Conservation (phyloP, 2,113 vertebrate genomes). For the Plestiodon gilberti region DNA sequence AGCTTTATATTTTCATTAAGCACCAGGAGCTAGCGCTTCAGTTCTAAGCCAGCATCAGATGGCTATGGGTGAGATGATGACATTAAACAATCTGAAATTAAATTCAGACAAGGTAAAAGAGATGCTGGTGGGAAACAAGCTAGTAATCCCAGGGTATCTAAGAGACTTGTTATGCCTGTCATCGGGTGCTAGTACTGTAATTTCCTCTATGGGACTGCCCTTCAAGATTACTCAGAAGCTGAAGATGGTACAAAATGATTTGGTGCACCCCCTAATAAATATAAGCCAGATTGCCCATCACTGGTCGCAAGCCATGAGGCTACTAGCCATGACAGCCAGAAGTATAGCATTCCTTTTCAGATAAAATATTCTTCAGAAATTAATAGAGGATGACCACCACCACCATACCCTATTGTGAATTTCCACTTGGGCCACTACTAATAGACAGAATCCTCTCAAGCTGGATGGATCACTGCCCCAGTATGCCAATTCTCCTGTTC, state of each 20-base stretch:
- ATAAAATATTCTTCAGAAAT: background rate
- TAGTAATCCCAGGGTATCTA: background rate
- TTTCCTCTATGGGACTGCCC: background rate
- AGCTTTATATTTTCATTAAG: background rate
- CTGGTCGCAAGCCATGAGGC: background rate
- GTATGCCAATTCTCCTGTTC: background rate
- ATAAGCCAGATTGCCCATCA: background rate
- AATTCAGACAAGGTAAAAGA: too few relatives aligned
- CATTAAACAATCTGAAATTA: background rate
- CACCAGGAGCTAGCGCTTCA: background rate
- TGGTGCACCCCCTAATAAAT: background rate
- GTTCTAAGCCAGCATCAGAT: background rate
- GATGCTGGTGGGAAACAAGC: background rate
- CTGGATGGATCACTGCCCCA: background rate
- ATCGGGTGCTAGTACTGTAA: background rate
- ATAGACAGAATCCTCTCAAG: background rate
- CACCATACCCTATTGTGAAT: background rate
- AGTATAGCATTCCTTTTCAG: background rate
- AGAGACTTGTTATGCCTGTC: background rate
- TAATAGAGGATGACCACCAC: background rate
- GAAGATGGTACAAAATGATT: too few relatives aligned
- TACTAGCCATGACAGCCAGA: background rate
- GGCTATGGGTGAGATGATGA: background rate
- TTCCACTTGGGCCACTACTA: background rate
- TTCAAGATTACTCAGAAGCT: too few relatives aligned